Evolutionary conservation across 2,113 vertebrate species (phyloP).

Genomic region (Azemiops feae): DNA sequence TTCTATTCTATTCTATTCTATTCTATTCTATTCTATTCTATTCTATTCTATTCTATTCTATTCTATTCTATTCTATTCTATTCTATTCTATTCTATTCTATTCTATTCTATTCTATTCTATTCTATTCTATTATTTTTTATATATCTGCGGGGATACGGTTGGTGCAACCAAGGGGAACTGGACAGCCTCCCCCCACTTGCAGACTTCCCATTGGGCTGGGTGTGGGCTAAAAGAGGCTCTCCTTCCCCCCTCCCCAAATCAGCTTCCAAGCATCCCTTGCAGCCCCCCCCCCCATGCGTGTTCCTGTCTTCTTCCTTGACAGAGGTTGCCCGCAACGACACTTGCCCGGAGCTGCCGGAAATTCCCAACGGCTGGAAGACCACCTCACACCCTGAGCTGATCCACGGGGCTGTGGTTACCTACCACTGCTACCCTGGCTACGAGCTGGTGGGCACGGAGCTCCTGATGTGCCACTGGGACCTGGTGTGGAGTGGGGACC

Average conservation of each 20-base stretch:
- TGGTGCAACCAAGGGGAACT: too few relatives aligned
- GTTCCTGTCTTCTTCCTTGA: background rate
- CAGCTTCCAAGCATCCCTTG: too few relatives aligned
- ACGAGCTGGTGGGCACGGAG: constrained; percentile 83
- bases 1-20: too few relatives aligned
- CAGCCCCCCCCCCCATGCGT: background rate
- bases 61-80: too few relatives aligned
- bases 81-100: too few relatives aligned
- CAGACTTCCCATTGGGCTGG: background rate
- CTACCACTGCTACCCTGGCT: constrained; percentile 94
- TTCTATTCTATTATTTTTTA: too few relatives aligned
- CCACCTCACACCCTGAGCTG: constrained; percentile 86
- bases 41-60: too few relatives aligned
- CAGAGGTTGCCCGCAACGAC: constrained; percentile 93
- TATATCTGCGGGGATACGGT: too few relatives aligned
- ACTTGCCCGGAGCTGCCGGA: constrained; percentile 92
- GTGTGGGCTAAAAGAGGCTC: background rate
- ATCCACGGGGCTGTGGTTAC: constrained; percentile 91
- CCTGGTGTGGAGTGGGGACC: constrained; percentile 90
- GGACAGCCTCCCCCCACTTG: too few relatives aligned
- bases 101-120: too few relatives aligned
- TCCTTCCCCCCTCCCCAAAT: background rate
- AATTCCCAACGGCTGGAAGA: constrained; percentile 94
- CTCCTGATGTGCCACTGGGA: constrained; percentile 97
- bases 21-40: too few relatives aligned